phyloP scores from a whole-genome alignment of 2,888 invertebrate species.

The Athrips mouffetella region DNA sequence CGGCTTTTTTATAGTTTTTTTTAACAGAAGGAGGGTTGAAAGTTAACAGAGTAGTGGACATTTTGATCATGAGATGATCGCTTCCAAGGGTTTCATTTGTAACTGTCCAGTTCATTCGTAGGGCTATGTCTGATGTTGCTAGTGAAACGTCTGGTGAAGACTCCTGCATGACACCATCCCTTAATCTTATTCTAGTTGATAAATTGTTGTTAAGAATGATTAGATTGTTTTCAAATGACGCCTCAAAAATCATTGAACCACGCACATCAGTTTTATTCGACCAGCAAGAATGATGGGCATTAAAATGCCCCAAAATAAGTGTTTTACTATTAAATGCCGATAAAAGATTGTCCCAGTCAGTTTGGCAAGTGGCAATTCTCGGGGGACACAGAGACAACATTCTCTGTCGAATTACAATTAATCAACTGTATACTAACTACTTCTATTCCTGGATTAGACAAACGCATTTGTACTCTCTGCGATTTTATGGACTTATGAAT shows the following conservation, averaged over 20 bases:
- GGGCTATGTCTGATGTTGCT: slow-evolving; percentile 9
- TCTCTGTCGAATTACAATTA: neutral
- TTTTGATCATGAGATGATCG: slow-evolving; percentile 17
- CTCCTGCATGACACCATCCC: neutral
- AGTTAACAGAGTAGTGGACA: neutral
- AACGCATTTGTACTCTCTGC: neutral
- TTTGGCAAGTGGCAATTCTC: neutral
- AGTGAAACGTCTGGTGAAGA: slow-evolving; percentile 5
- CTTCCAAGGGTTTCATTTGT: slow-evolving; percentile 17
- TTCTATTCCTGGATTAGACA: slow-evolving; percentile 10
- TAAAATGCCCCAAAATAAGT: neutral
- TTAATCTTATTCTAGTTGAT: neutral
- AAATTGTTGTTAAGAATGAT: neutral
- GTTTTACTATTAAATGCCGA: neutral
- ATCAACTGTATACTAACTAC: slow-evolving; percentile 5
- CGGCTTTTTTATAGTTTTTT: slow-evolving; percentile 24
- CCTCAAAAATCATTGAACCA: neutral
- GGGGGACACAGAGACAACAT: slow-evolving; percentile 1
- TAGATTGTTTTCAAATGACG: neutral
- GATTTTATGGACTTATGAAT: slow-evolving; percentile 14
- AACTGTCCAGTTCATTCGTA: neutral
- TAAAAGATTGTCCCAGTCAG: slow-evolving; percentile 4
- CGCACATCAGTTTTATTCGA: slow-evolving; percentile 1
- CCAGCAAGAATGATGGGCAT: slow-evolving; percentile 1
- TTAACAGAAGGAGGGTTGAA: neutral